Conservation (phyloP, 2,888 invertebrate genomes). For the Tenthredo livida region DNA sequence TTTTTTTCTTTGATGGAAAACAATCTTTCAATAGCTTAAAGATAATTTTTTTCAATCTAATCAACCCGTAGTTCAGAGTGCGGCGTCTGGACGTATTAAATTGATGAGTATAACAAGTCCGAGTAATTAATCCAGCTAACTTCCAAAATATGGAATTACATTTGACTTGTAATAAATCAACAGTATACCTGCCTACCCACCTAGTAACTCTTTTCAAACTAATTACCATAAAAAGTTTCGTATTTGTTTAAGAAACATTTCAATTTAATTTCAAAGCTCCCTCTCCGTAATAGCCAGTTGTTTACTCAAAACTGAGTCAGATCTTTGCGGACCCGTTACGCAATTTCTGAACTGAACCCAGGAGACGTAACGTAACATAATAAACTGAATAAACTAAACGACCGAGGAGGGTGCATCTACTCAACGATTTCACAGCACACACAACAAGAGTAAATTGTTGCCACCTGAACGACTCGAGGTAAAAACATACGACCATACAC, state of each 20-base stretch:
- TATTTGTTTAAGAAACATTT: conserved; percentile 38
- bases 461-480: conserved; percentile 19
- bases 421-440: conserved; percentile 19
- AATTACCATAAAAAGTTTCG: conserved; percentile 44
- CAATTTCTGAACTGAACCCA: conserved; percentile 27
- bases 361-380: conserved; percentile 14
- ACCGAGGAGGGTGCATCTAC: conserved; percentile 27
- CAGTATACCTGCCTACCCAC: neutral
- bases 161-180: conserved; percentile 46
- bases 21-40: neutral
- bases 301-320: conserved; percentile 41
- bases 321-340: conserved; percentile 27
- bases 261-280: conserved; percentile 18
- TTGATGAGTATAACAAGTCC: conserved; percentile 31
- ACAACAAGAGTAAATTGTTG: neutral
- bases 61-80: neutral
- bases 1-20: neutral
- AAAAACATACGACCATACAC: conserved; percentile 6
- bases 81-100: conserved; percentile 32
- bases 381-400: conserved; percentile 24
- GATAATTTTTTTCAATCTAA: conserved; percentile 12
- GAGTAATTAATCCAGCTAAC: conserved; percentile 28
- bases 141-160: conserved; percentile 41
- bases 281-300: conserved; percentile 31
- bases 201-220: conserved; percentile 33